Base-by-base conservation (phyloP, 2,888 invertebrate genomes). In the Melipona bicolor region DNA sequence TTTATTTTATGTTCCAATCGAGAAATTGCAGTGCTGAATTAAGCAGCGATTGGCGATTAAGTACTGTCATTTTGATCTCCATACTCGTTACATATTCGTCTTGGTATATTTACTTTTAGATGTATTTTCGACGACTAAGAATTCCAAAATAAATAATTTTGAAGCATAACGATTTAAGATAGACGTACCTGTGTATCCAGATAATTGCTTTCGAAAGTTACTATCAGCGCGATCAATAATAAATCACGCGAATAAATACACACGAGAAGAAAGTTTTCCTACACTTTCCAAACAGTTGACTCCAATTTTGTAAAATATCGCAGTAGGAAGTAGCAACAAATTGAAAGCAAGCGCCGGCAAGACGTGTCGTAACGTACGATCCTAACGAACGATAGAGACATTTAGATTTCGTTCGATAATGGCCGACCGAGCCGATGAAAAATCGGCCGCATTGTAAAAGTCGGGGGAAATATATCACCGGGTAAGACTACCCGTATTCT, bases 371-470 rank as follows among this genome's bases (percentile, higher is more conserved):
- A 65, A 73, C 19, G 19, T n/a, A 36, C 15, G 50, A 32, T 69
- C 50, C 64, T 43, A 79, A 32, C 77, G 69, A 59, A 70, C 43
- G 77, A 77, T 70, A 32, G 36, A 65, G 71, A 78, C 21, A 61
- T 67, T 67, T 49, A 62, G 72, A 81, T 71, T 32, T 17, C n/a
- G 4, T 19, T 36, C 6, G 71, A 72, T 68, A 78, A 61, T 24
- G 54, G 43, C 49, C 49, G 32, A 76, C 69, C 13, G 43, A 59
- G 54, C 13, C 54, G 43, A 24, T 81, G 78, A 78, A 78, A 71
- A 81, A 81, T 59, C 67, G 49, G 72, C 21, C 32, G 11, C 15
- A 61, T 24, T 68, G 71, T 62, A 72, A 36, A 73, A 67, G 67
- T 21, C 54, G 24, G 32, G 3, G 65, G 52, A 71, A 54, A 80